These are phyloP conservation scores for Furcula furcula DNA, from an alignment of 2,888 invertebrate species.

Conservation along the genomic window DNA sequence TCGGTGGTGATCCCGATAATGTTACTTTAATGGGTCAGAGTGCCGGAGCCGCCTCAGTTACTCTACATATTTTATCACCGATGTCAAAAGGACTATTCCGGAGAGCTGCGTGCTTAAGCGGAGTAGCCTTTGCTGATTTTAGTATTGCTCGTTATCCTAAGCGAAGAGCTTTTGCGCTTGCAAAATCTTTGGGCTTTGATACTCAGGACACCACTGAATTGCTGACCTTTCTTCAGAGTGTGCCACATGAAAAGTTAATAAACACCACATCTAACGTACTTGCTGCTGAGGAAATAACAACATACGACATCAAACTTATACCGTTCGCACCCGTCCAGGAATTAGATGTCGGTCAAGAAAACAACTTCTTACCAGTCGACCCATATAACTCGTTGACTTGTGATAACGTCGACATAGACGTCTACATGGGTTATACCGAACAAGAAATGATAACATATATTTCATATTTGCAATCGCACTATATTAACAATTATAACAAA, in stretches of 20 bases:
- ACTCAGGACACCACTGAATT: constrained; percentile 26
- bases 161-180: constrained; percentile 26
- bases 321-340: constrained; percentile 36
- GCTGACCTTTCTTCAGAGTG: constrained; percentile 30
- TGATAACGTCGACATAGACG: constrained; percentile 75
- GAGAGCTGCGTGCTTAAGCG: constrained; percentile 31
- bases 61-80: constrained; percentile 46
- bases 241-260: constrained; percentile 30
- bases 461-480: constrained; percentile 4
- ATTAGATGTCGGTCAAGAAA: constrained; percentile 30
- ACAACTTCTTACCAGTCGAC: constrained; percentile 28
- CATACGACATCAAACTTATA: constrained; percentile 14
- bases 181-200: constrained; percentile 24
- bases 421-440: constrained; percentile 85
- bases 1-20: constrained; percentile 15
- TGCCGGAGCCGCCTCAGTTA: constrained; percentile 43
- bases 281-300: constrained; percentile 15
- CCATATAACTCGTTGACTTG: constrained; percentile 27
- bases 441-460: constrained; percentile 77
- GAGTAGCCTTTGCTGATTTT: constrained; percentile 30
- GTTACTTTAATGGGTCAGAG: constrained; percentile 53
- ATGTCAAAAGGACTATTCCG: constrained; percentile 52
- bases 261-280: constrained; percentile 14
- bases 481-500: constrained; percentile 19
- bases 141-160: constrained; percentile 19